These are phyloP conservation scores for Balearica regulorum DNA, from an alignment of 2,797 vertebrate species.

Conservation along the genomic window DNA sequence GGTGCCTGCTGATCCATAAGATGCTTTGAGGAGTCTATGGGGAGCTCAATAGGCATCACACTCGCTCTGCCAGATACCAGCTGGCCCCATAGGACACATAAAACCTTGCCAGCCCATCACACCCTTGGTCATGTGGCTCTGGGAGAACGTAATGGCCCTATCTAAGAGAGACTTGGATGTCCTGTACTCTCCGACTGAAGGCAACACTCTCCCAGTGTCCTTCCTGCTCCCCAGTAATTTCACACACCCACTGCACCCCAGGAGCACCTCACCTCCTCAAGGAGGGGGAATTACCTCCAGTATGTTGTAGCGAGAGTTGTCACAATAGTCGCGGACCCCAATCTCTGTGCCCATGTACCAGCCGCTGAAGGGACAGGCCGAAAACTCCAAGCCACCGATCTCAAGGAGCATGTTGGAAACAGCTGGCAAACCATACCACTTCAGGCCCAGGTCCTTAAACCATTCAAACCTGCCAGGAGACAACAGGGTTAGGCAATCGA, in stretches of 20 bases:
- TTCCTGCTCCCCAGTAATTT: neutral
- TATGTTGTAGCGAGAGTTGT: conserved; percentile 94
- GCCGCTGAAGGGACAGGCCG: conserved; percentile 94
- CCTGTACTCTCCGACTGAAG: neutral
- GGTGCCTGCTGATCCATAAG: neutral
- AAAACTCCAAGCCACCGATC: conserved; percentile 93
- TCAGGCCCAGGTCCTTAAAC: conserved; percentile 92
- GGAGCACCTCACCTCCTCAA: fast-evolving
- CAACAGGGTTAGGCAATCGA: neutral
- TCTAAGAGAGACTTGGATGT: neutral
- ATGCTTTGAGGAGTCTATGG: neutral
- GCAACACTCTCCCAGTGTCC: fast-evolving
- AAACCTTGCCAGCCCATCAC: too few relatives aligned
- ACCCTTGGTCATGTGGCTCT: neutral
- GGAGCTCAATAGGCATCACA: neutral
- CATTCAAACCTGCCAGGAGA: conserved; percentile 83
- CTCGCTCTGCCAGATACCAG: fast-evolving
- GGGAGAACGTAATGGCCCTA: neutral
- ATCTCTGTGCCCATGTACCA: conserved; percentile 99
- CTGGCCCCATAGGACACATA: neutral
- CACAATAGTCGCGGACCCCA: conserved; percentile 95
- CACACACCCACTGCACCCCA: neutral
- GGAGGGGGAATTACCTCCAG: conserved; percentile 83
- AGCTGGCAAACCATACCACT: conserved; percentile 94
- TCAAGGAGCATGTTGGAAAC: conserved; percentile 96